Evolutionary conservation across 2,113 vertebrate genomes (phyloP).

Genomic region (Hypomesus transpacificus): DNA sequence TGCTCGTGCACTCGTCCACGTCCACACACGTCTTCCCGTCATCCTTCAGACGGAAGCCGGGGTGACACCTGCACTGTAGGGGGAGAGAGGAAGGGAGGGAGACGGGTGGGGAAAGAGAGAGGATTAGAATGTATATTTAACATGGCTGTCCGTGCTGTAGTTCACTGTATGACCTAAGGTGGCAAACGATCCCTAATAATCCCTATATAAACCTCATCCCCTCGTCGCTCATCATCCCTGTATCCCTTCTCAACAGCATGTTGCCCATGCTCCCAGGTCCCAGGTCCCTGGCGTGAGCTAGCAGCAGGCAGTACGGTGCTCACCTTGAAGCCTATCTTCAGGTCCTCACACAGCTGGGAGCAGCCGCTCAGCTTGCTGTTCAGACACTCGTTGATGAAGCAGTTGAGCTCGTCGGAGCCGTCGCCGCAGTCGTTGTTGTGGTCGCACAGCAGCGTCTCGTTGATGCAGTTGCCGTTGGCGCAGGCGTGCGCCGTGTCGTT

Average conservation of each 20-base stretch:
- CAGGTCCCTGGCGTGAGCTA: neutral
- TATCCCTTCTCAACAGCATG: neutral
- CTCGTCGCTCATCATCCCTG: no score
- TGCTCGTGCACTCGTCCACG: slow-evolving; percentile 89
- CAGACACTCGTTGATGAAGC: slow-evolving; percentile 92
- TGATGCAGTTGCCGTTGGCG: slow-evolving; percentile 82
- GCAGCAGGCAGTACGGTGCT: neutral
- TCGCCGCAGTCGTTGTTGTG: slow-evolving; percentile 86
- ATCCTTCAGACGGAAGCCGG: slow-evolving; percentile 91
- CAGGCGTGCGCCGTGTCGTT: slow-evolving; percentile 86
- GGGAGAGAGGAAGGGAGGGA: slow-evolving; percentile 1
- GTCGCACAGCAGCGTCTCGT: slow-evolving; percentile 83
- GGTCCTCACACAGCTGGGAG: slow-evolving; percentile 92
- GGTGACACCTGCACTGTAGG: slow-evolving; percentile 88
- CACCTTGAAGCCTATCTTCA: slow-evolving; percentile 93
- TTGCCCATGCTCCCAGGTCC: neutral
- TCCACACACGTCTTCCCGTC: slow-evolving; percentile 91
- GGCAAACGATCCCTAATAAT: no score
- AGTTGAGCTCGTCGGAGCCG: slow-evolving; percentile 88
- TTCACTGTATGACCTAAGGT: neutral
- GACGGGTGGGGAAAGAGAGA: slow-evolving; percentile 9
- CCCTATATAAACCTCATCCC: no score
- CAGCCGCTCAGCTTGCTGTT: slow-evolving; percentile 92
- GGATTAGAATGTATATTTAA: neutral
- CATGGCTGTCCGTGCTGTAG: neutral